Base-by-base conservation (phyloP, 2,113 vertebrate species). In the Sprattus sprattus region DNA sequence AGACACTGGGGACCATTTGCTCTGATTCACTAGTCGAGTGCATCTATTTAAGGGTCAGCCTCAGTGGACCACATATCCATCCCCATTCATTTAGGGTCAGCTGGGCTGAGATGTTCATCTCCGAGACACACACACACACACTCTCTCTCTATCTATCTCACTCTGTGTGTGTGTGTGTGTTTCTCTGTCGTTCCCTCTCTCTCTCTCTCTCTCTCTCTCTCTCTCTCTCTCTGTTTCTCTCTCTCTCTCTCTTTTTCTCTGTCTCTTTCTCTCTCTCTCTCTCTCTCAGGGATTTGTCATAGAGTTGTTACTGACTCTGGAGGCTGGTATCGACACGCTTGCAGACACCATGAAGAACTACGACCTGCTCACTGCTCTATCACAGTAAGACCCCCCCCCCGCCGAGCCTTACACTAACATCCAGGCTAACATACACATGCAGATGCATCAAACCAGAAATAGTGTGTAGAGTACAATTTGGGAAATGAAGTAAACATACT, bases 321-420 rank as follows among this genome's bases (percentile, higher is more conserved):
- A 99, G 92, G 97, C 98, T 47, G 97, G 97, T 88, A 97, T 99
- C 81, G 98, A 99, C 94, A 99, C 97, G 0, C 92, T 99, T 85
- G 97, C 98, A 83, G 98, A 99, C 94, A 96, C 95, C 18, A 96
- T 99, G 92, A 99, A 99, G 92, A 97, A 97, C 93, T 99, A 97
- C 47, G 98, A 99, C 92, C 95, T 99, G 85, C 97, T 99, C 89
- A 95, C 97, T 86, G 97, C 97, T 88, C 95, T 99, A 91, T 39
- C 39, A 39, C 39, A 39, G 39, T 39, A 39, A 39, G 39, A 39
- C 39, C 39, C 39, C 39, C 39, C 39, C 39, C 39, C 39, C 39
- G 1, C 39, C 39, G 1, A 39, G 2, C 39, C 2, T 1, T 39
- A 39, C 39, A 2, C 39, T 39, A 39, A 39, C 39, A 39, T n/a